phyloP scores from a whole-genome alignment of 1,140 invertebrate genomes.

The Lepidurus packardi region DNA sequence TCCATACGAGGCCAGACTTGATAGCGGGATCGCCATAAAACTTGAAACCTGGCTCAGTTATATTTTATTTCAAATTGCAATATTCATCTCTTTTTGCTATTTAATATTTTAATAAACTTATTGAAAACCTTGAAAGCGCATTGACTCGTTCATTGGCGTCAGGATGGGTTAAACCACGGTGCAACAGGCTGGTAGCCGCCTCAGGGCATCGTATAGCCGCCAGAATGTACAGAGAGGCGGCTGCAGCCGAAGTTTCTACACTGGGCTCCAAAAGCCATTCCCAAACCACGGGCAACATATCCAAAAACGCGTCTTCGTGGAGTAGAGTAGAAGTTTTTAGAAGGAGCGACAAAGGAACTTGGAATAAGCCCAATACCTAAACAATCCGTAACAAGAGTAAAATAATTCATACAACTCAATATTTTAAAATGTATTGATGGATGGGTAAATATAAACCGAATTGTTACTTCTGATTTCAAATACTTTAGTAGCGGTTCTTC shows the following conservation, averaged over 20 bases:
- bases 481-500: slow-evolving; percentile 74
- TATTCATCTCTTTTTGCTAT: neutral
- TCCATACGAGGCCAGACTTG: slow-evolving; percentile 99
- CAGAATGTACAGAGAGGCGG: slow-evolving; percentile 86
- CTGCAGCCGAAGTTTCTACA: slow-evolving; percentile 67
- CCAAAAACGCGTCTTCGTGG: slow-evolving; percentile 76
- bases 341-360: slow-evolving; percentile 78
- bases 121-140: slow-evolving; percentile 65
- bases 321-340: slow-evolving; percentile 89
- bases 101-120: slow-evolving; percentile 29
- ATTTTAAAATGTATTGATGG: neutral
- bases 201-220: slow-evolving; percentile 82
- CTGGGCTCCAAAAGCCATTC: slow-evolving; percentile 75
- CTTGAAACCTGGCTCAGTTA: slow-evolving; percentile 65
- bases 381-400: slow-evolving; percentile 30
- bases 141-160: slow-evolving; percentile 70
- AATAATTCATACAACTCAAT: slow-evolving; percentile 28
- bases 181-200: slow-evolving; percentile 80
- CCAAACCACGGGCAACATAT: slow-evolving; percentile 87
- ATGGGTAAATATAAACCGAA: neutral
- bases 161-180: slow-evolving; percentile 72
- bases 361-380: slow-evolving; percentile 76
- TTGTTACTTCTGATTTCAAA: slow-evolving; percentile 68
- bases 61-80: slow-evolving; percentile 14
- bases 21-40: slow-evolving; percentile 93